Evolutionary conservation across 2,113 vertebrate genomes (phyloP), one percentile per base, ranked within the genome.

Genomic region (Chloropsis hardwickii): DNA sequence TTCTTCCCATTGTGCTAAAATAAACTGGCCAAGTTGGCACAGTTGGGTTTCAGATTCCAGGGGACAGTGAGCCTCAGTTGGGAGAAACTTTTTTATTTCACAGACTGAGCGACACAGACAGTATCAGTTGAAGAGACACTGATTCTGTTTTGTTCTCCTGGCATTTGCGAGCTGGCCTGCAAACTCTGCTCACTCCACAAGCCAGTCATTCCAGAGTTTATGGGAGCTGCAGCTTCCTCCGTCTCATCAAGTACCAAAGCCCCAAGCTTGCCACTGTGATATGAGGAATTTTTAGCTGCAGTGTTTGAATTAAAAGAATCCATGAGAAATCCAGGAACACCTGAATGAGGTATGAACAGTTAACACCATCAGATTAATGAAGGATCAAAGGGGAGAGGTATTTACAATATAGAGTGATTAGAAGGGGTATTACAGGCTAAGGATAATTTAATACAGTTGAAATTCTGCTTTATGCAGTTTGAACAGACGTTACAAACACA

Each of bases 71-170:
- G 56, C 66, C 78, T 79, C 87, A 58, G 66, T 76, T 85, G n/a
- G 92, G 88, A 96, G 66, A 94, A 93, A 76, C 53, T 3, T 87
- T 88, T 89, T 71, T 71, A 39, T 94, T 93, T 95, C 78, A 56
- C 86, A 56, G 69, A 17, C 61, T 37, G 20, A 74, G 57, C 5
- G 3, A 56, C 57, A 57, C 4, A 10, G 47, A 66, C 60, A 29
- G 5, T 50, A 79, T 65, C 66, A 39, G 50, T 0, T 69, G 50
- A 48, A 62, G 84, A 82, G 57, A 39, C n/a, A 25, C 1, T 23
- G 62, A 53, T 69, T 76, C n/a, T 56, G n/a, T 44, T 80, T 53
- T 69, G 48, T 12, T 84, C 65, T 87, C 88, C 71, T 61, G 31
- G 12, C 72, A 13, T 60, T 94, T 65, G 44, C 2, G 17, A 79